Base-by-base conservation (phyloP, 2,797 vertebrate species). In the Gadopsis marmoratus region DNA sequence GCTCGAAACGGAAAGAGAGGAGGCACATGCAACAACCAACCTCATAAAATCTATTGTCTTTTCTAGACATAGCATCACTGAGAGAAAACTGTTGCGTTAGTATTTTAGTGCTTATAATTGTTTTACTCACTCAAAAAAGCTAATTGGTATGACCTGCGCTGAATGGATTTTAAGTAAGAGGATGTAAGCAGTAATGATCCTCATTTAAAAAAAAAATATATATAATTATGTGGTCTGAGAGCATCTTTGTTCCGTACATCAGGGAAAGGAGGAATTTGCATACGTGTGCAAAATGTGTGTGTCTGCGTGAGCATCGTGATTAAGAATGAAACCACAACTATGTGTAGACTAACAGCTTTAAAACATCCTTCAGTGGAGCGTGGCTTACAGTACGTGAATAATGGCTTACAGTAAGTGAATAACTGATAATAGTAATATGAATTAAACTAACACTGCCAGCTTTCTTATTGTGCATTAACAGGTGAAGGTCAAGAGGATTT, bases 301-400 rank as follows among this genome's bases (percentile, higher is more conserved):
- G 71, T 74, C 12, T 56, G 31, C 11, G 29, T 47, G 39, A 51
- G 58, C 43, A 69, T 71, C 23, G 21, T 61, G 54, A 69, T 73
- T 41, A 43, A n/a, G 23, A 19, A 73, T 74, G 3, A 86, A 86
- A 77, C 71, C 79, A 74, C 86, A 86, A 76, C 61, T 74, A 79
- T 88, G 66, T 64, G 54, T 3, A 35, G 71, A 35, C 29, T 39
- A 47, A 82, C 76, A 83, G 69, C 74, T 88, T 80, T 67, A 73
- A 77, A 56, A 62, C 76, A 81, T 69, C 50, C 60, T 60, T 74
- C 64, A 64, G 47, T 43, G 48, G 21, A 54, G 51, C 17, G 2
- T 33, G 48, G 12, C n/a, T 69, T 3, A 43, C 35, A 51, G 4
- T 53, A 5, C 71, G 61, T 8, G n/a, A 80, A 62, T 72, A 39